phyloP scores from a whole-genome alignment of 2,888 invertebrate species.

The Cataglyphis cursor region DNA sequence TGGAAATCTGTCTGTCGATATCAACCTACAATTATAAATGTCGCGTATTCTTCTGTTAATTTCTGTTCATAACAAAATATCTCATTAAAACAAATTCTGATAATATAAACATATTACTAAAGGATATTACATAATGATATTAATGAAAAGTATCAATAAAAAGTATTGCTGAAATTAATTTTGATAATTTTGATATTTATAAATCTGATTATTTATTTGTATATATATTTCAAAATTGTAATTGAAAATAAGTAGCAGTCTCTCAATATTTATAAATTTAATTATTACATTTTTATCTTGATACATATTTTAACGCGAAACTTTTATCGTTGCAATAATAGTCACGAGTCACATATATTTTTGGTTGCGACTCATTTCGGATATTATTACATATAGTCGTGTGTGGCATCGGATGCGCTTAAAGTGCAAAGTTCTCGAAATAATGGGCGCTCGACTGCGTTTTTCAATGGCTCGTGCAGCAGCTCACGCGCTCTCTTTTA shows the following conservation, averaged over 20 bases:
- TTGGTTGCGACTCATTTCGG: slow-evolving; percentile 7
- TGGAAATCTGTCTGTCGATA: slow-evolving; percentile 55
- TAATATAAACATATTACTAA: not conserved
- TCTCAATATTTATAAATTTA: not conserved
- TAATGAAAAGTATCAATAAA: not conserved
- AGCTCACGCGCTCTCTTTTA: slow-evolving; percentile 55
- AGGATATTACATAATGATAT: not conserved
- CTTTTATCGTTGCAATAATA: not conserved
- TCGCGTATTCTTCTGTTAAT: not conserved
- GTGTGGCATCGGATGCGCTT: slow-evolving; percentile 41
- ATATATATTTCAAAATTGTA: not conserved
- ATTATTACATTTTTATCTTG: not conserved
- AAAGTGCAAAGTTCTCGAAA: slow-evolving; percentile 76
- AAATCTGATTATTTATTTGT: slow-evolving; percentile 1
- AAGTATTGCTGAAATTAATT: not conserved
- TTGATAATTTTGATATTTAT: not conserved
- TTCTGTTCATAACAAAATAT: not conserved
- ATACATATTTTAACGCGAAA: not conserved
- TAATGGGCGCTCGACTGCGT: slow-evolving; percentile 77
- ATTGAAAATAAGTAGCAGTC: not conserved
- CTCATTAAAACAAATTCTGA: not conserved
- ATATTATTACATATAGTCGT: slow-evolving; percentile 18
- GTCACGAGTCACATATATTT: not conserved
- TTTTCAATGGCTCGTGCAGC: slow-evolving; percentile 77
- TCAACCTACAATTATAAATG: slow-evolving; percentile 22